Evolutionary conservation across 2,888 invertebrate genomes (phyloP).

Genomic region (Nudaria mundana): DNA sequence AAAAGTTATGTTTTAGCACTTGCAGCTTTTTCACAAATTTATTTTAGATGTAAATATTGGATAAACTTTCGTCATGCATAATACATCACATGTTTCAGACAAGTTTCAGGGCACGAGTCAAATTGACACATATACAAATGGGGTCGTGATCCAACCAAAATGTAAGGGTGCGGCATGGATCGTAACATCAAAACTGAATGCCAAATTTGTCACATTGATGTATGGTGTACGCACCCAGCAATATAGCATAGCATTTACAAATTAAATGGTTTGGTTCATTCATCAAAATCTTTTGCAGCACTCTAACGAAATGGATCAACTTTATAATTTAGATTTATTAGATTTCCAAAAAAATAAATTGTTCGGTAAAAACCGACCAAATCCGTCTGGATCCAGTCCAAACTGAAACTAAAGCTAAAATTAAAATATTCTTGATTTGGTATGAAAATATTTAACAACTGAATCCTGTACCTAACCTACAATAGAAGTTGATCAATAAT

Average conservation of each 20-base stretch:
- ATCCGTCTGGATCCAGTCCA: too few relatives aligned
- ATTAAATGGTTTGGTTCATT: conserved; percentile 23
- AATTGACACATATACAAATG: conserved; percentile 43
- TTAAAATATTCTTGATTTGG: too few relatives aligned
- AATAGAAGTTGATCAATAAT: too few relatives aligned
- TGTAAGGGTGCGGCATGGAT: conserved; percentile 37
- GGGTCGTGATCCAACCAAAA: conserved; percentile 35
- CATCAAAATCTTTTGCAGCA: conserved; percentile 12
- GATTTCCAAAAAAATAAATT: too few relatives aligned
- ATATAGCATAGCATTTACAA: conserved; percentile 23
- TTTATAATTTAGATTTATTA: too few relatives aligned
- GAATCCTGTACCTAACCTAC: too few relatives aligned
- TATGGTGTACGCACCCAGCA: conserved; percentile 46
- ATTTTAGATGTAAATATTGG: too few relatives aligned
- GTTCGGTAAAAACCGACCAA: too few relatives aligned
- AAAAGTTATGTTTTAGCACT: too few relatives aligned
- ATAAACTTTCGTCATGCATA: conserved; percentile 19
- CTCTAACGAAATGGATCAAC: neutral
- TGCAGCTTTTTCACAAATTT: too few relatives aligned
- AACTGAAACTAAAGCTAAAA: too few relatives aligned
- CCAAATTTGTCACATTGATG: conserved; percentile 47
- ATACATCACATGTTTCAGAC: conserved; percentile 18
- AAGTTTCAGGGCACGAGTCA: conserved; percentile 20
- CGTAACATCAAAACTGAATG: conserved; percentile 47
- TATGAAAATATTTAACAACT: too few relatives aligned